These are phyloP conservation scores for Arion vulgaris DNA, from an alignment of 1,140 invertebrate genomes.

Conservation along the genomic window DNA sequence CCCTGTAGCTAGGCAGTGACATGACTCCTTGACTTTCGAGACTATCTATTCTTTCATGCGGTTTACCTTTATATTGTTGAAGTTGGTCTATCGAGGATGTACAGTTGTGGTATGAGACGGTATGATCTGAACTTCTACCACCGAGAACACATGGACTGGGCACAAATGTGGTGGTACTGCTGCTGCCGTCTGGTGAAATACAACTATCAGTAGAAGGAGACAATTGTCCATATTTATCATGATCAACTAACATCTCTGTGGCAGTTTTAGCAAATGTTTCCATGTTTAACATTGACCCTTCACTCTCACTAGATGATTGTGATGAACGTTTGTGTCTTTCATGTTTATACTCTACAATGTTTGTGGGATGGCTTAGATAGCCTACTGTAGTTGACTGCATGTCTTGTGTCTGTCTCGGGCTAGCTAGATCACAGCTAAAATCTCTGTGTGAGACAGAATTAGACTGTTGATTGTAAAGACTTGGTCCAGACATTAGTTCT, in stretches of 20 bases:
- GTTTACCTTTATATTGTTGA: background rate
- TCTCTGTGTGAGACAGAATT: background rate
- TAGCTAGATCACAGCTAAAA: background rate
- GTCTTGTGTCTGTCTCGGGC: background rate
- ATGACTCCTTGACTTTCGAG: background rate
- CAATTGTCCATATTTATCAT: background rate
- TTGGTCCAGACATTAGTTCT: background rate
- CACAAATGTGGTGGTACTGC: too few species aligned
- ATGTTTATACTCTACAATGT: background rate
- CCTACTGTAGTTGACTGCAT: background rate
- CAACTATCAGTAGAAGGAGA: constrained; percentile 27
- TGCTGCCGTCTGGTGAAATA: background rate
- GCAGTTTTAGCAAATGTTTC: background rate
- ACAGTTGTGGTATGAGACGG: background rate
- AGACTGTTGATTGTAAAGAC: background rate
- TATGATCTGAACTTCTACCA: background rate
- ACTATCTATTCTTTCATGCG: background rate
- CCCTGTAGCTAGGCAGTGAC: background rate
- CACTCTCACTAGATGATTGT: constrained; percentile 9
- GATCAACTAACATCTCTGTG: background rate
- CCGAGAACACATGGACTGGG: background rate
- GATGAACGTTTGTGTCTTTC: background rate
- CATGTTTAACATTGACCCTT: background rate
- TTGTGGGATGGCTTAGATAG: background rate
- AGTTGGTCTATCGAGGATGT: background rate